Percentiles rank a stretch among this genome's conserved stretches.
phyloP scores from a whole-genome alignment of 2,797 vertebrate species.

The Podarcis lilfordi region DNA sequence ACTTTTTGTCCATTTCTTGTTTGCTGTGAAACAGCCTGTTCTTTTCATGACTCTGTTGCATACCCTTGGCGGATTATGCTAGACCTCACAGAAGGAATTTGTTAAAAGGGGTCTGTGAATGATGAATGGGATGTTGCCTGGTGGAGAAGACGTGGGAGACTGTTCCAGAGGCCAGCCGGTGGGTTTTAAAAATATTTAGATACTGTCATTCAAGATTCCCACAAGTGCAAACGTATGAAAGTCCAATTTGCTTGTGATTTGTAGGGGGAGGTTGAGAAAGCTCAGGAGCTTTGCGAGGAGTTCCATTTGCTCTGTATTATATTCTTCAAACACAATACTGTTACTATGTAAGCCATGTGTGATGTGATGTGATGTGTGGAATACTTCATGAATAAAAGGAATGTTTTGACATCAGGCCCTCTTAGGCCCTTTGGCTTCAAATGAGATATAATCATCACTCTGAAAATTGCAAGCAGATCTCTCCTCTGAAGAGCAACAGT shows the following conservation, averaged over 20 bases:
- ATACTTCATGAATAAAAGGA: not conserved
- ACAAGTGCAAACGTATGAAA: constrained; percentile 28
- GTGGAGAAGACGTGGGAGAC: constrained; percentile 10
- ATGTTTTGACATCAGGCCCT: constrained; percentile 13
- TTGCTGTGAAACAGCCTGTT: not conserved
- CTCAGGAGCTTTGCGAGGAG: constrained; percentile 11
- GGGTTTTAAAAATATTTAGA: constrained; percentile 33
- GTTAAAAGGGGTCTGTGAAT: not conserved
- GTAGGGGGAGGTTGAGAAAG: constrained; percentile 1
- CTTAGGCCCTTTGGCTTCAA: constrained; percentile 33
- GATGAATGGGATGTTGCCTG: not conserved
- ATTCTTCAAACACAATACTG: constrained; percentile 46
- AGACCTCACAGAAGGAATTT: constrained; percentile 1
- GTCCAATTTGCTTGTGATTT: constrained; percentile 29
- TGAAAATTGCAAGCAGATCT: constrained; percentile 34
- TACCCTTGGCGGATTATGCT: not conserved
- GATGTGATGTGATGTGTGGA: not conserved
- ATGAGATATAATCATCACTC: constrained; percentile 29
- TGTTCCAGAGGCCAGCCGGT: constrained; percentile 21
- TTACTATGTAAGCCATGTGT: constrained; percentile 12
- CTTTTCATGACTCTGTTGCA: not conserved
- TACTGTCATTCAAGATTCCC: constrained; percentile 2
- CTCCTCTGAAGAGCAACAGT: constrained; percentile 14
- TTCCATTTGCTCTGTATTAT: constrained; percentile 16
- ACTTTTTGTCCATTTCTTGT: not conserved